Percentiles rank a stretch among this genome's conserved stretches.
phyloP scores from a whole-genome alignment of 2,113 vertebrate genomes.

The Oreochromis niloticus region DNA sequence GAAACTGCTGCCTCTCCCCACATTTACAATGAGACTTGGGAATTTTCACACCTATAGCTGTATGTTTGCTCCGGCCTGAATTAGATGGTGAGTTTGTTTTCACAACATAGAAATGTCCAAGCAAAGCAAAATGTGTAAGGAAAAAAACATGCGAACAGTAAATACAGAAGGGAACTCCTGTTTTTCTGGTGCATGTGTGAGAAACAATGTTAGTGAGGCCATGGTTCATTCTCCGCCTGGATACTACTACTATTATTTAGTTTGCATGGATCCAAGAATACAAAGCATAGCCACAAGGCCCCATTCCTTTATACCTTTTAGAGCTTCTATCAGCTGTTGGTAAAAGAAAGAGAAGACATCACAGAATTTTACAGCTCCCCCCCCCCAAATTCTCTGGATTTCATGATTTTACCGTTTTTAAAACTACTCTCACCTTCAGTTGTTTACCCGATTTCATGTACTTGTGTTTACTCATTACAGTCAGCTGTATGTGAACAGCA shows the following conservation, averaged over 20 bases:
- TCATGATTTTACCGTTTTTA: background rate
- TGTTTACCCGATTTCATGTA: background rate
- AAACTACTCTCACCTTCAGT: background rate
- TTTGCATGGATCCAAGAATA: background rate
- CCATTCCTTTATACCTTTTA: background rate
- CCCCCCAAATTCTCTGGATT: background rate
- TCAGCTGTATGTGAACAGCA: background rate
- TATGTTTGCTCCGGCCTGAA: background rate
- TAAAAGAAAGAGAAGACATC: background rate
- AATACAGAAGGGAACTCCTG: background rate
- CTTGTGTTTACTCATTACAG: background rate
- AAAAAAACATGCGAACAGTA: background rate
- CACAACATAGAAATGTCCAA: background rate
- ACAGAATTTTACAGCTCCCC: background rate
- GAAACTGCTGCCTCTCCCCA: background rate
- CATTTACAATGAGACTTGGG: background rate
- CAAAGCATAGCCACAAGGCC: background rate
- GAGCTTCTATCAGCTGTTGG: background rate
- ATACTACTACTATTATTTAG: background rate
- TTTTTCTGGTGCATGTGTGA: background rate
- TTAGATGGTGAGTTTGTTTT: background rate
- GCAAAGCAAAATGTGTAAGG: background rate
- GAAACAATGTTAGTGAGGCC: background rate
- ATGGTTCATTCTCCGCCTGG: background rate
- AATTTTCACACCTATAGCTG: background rate